phyloP scores from a whole-genome alignment of 2,113 vertebrate genomes.

The Dromiciops gliroides region DNA sequence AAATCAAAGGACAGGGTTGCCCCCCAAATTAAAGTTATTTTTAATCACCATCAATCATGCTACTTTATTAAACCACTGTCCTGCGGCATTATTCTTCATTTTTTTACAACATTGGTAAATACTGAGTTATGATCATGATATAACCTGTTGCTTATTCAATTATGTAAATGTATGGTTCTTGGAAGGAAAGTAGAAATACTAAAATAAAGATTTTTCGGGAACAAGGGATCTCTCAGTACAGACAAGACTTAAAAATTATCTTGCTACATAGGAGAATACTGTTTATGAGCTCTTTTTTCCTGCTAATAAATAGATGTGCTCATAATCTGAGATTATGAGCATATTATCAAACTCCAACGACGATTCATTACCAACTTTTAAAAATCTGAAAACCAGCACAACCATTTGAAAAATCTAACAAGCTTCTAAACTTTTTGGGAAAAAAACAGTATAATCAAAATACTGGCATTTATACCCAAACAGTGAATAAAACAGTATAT shows the following conservation, averaged over 20 bases:
- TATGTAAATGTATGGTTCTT: neutral
- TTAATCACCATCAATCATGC: neutral
- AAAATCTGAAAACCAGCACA: neutral
- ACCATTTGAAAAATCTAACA: slow-evolving; percentile 34
- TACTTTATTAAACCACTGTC: neutral
- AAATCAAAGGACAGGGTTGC: neutral
- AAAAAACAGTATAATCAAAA: slow-evolving; percentile 26
- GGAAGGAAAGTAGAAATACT: slow-evolving; percentile 16
- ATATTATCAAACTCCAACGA: neutral
- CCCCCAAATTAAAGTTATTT: neutral
- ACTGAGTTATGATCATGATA: neutral
- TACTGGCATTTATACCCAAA: slow-evolving; percentile 29
- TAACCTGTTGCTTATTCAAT: slow-evolving; percentile 43
- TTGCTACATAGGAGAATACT: neutral
- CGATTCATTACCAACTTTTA: neutral
- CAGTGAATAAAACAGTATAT: slow-evolving; percentile 16
- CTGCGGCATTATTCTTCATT: neutral
- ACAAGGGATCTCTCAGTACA: neutral
- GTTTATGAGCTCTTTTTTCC: neutral
- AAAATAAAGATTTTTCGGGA: neutral
- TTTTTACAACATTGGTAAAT: slow-evolving; percentile 25
- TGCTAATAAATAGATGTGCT: neutral
- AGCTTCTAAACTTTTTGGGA: neutral
- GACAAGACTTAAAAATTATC: neutral
- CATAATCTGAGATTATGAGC: neutral